Evolutionary conservation across 2,888 invertebrate genomes (phyloP).

Genomic region (Sacculina carcini): DNA sequence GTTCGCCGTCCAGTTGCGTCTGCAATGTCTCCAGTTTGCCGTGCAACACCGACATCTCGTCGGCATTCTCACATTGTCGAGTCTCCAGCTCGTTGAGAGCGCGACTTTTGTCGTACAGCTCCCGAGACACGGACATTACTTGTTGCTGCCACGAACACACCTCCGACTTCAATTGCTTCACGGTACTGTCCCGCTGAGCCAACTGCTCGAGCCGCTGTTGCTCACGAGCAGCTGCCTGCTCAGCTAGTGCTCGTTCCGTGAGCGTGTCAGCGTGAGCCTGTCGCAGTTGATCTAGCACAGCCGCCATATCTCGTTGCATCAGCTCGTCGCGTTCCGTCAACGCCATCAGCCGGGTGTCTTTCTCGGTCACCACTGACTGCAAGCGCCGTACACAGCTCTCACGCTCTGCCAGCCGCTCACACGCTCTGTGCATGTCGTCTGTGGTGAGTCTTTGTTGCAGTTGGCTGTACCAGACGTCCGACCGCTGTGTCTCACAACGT

Average conservation of each 20-base stretch:
- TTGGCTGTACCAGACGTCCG: not conserved
- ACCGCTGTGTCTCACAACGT: not conserved
- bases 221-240: too few relatives aligned
- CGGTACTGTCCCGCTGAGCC: not conserved
- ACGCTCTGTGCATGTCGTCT: not conserved
- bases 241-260: not conserved
- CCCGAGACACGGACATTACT: too few relatives aligned
- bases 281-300: not conserved
- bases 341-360: not conserved
- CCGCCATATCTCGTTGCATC: not conserved
- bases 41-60: not conserved
- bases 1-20: not conserved
- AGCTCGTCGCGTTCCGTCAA: not conserved
- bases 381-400: not conserved
- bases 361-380: not conserved
- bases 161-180: not conserved
- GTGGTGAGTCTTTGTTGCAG: not conserved
- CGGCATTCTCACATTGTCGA: not conserved
- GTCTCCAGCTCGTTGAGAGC: not conserved
- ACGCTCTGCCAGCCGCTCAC: not conserved
- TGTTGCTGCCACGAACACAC: too few relatives aligned
- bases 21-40: not conserved
- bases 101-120: not conserved
- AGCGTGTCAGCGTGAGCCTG: not conserved
- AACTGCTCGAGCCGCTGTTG: too few relatives aligned